Conservation (phyloP, 64 coral and sea anemone species). For the Porites australiensis region DNA sequence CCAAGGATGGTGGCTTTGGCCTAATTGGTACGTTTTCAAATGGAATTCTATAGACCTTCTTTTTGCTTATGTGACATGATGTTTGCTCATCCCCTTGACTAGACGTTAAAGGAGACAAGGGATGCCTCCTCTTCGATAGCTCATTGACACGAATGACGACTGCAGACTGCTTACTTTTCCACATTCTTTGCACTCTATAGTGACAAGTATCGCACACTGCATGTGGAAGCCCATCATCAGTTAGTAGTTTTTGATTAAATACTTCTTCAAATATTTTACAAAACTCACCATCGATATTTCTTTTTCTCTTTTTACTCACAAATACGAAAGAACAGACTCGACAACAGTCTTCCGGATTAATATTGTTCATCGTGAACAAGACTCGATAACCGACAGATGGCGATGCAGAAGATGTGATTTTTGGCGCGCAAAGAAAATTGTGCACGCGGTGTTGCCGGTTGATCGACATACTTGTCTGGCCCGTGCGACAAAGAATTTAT, state of each 20-base stretch:
- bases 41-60: slow-evolving; percentile 14
- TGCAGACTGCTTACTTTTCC: background rate
- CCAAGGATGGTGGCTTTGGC: slow-evolving; percentile 26
- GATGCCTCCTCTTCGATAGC: slow-evolving; percentile 3
- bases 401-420: too few species aligned
- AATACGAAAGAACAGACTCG: slow-evolving; percentile 26
- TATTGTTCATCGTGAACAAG: slow-evolving; percentile 6
- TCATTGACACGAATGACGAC: background rate
- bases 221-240: slow-evolving; percentile 1
- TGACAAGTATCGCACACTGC: slow-evolving; percentile 11
- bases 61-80: slow-evolving; percentile 11
- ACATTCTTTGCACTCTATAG: slow-evolving; percentile 21
- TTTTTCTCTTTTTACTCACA: slow-evolving; percentile 17
- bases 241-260: background rate
- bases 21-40: slow-evolving; percentile 21
- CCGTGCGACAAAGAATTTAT: too few species aligned
- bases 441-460: too few species aligned
- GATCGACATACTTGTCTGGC: too few species aligned
- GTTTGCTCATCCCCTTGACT: slow-evolving; percentile 39
- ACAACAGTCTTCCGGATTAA: slow-evolving; percentile 8
- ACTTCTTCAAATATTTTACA: slow-evolving; percentile 16
- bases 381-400: too few species aligned
- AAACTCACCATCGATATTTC: slow-evolving; percentile 30
- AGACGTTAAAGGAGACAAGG: slow-evolving; percentile 1
- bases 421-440: too few species aligned